Evolutionary conservation across 2,888 invertebrate species (phyloP).

Genomic region (Callyntrura guangdongensis): DNA sequence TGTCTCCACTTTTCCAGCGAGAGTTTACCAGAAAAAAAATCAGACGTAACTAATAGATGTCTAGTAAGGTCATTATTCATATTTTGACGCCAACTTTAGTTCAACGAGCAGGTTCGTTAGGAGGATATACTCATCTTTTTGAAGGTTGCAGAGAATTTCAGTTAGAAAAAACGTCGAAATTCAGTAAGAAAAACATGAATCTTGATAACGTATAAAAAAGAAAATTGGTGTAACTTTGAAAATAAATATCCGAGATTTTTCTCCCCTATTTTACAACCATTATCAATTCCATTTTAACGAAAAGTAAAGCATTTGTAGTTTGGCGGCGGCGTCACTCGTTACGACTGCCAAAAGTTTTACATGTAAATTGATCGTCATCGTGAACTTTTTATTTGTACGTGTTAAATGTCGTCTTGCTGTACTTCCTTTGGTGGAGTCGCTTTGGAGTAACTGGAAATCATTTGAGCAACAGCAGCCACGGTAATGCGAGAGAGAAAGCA

Average conservation of each 20-base stretch:
- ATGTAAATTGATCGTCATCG: constrained; percentile 48
- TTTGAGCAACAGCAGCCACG: not conserved
- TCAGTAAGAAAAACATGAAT: not conserved
- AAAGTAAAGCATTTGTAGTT: not conserved
- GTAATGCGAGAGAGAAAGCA: not conserved
- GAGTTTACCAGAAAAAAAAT: not conserved
- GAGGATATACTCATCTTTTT: not conserved
- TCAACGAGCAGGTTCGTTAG: not conserved
- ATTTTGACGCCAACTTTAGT: not conserved
- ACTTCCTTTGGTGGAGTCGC: not conserved
- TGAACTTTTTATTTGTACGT: constrained; percentile 54
- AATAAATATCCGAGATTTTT: not conserved
- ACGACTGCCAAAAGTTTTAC: not conserved
- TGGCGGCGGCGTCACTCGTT: not conserved
- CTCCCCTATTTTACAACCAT: not conserved
- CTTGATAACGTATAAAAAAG: not conserved
- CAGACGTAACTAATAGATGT: not conserved
- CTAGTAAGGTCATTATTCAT: too few relatives aligned
- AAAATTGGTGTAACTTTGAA: not conserved
- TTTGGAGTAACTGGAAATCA: constrained; percentile 6
- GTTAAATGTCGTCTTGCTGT: constrained; percentile 12
- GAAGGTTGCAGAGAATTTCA: not conserved
- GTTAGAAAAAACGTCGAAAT: not conserved
- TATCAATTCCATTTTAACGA: not conserved
- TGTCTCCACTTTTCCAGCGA: not conserved